phyloP scores from a whole-genome alignment of 2,113 vertebrate species.

The Bettongia penicillata region DNA sequence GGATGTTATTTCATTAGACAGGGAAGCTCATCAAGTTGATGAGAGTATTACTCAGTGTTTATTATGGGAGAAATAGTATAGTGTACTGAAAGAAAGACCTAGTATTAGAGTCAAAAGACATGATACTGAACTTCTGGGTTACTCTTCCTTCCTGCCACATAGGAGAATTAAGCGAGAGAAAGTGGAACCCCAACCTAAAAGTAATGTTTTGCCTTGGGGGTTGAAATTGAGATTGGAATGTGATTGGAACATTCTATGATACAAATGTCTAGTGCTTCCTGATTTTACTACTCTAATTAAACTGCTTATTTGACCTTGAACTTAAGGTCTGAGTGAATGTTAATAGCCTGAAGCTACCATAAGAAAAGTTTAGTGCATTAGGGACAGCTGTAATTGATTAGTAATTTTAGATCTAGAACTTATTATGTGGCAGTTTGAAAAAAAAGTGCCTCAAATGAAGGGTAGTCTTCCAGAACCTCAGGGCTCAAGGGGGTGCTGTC shows the following conservation, averaged over 20 bases:
- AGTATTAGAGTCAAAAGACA: not conserved
- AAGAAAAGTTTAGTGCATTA: not conserved
- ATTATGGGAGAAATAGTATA: not conserved
- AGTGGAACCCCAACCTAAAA: not conserved
- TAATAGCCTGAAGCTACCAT: not conserved
- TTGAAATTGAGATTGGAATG: not conserved
- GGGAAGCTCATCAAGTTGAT: slow-evolving; percentile 8
- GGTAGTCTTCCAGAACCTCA: not conserved
- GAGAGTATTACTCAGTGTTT: not conserved
- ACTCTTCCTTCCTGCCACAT: not conserved
- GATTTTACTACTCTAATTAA: not conserved
- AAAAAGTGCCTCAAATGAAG: not conserved
- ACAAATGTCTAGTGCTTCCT: not conserved
- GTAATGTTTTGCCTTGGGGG: not conserved
- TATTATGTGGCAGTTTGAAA: not conserved
- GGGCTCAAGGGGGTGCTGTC: not conserved
- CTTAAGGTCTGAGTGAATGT: not conserved
- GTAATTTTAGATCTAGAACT: not conserved
- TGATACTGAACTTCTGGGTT: not conserved
- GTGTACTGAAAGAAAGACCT: not conserved
- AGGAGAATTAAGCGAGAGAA: not conserved
- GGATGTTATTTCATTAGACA: slow-evolving; percentile 18
- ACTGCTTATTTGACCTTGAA: not conserved
- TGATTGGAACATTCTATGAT: not conserved
- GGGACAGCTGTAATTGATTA: not conserved